These are phyloP conservation scores for Carabus problematicus DNA, from an alignment of 2,888 invertebrate genomes.

Conservation along the genomic window DNA sequence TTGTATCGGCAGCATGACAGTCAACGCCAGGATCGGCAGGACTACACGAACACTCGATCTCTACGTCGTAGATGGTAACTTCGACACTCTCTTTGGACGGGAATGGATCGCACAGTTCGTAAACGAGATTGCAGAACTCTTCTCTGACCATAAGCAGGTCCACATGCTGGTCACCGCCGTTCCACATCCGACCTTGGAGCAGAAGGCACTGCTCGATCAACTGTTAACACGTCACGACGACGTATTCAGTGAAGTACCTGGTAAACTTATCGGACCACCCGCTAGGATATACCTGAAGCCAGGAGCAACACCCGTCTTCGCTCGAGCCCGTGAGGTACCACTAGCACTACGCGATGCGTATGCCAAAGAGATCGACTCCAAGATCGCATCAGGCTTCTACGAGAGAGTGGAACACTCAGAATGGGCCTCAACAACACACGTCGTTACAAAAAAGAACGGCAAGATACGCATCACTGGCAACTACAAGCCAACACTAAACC, in stretches of 20 bases:
- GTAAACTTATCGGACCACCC: conserved; percentile 45
- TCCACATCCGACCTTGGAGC: conserved; percentile 7
- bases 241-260: conserved; percentile 46
- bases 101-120: conserved; percentile 34
- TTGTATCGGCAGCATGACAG: conserved; percentile 15
- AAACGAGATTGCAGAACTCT: conserved; percentile 24
- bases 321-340: conserved; percentile 40
- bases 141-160: neutral
- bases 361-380: conserved; percentile 43
- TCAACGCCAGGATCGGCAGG: conserved; percentile 13
- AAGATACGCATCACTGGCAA: conserved; percentile 43
- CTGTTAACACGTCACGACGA: conserved; percentile 39
- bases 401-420: conserved; percentile 44
- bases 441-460: conserved; percentile 44
- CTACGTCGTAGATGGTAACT: conserved; percentile 30
- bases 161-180: conserved; percentile 13
- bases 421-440: conserved; percentile 45
- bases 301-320: conserved; percentile 46
- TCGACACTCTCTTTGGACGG: conserved; percentile 33
- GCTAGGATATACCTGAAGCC: conserved; percentile 47
- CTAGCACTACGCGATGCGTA: conserved; percentile 42
- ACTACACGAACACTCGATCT: conserved; percentile 21
- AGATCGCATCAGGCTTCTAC: conserved; percentile 45
- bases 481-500: conserved; percentile 45
- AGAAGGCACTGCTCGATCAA: conserved; percentile 16